Evolutionary conservation across 2,888 invertebrate species (phyloP), one percentile per base, ranked within the genome.

Genomic region (Ophion costatus): DNA sequence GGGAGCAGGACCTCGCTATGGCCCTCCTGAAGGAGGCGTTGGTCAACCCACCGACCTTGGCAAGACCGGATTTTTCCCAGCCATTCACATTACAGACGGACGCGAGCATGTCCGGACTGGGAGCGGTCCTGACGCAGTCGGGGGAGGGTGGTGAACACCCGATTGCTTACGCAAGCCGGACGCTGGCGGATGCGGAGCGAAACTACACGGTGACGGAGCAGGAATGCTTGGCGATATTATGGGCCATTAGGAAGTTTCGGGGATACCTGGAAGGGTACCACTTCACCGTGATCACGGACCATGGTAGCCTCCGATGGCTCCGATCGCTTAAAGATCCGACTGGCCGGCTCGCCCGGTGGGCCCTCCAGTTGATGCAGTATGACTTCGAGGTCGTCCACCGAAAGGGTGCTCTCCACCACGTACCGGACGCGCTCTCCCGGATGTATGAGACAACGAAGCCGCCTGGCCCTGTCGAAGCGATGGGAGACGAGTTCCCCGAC

Each of bases 131-230:
- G 82, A 82, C 17, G 82, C 76, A 14, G 56, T 74, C 51, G 33
- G 0, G 64, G 56, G 5, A 70, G 83, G n/a, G 14, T 14, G 66
- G 61, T 0, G 74, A 78, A 38, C 51, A 79, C 45, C 76, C 70
- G 20, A 61, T 29, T 9, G 42, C 51, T 29, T 83, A 75, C 29
- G 79, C 69, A 1, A 74, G 83, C 45, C 17, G 75, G 14, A 63
- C 83, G 7, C 20, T 83, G 7, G 64, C 61, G 17, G 5, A 24
- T 17, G 20, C 56, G 0, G 83, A 83, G n/a, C 10, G 57, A n/a
- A 79, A 75, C 63, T 79, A 79, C 14, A 29, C 69, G 5, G 33
- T 61, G 0, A 83, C 79, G 2, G 83, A 83, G 38, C 38, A 38
- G 9, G 38, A 38, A 7, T 38, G 9, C 38, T 0, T 6, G 7